These are phyloP conservation scores for Palaemon carinicauda DNA, from an alignment of 1,140 invertebrate genomes.

Conservation along the genomic window DNA sequence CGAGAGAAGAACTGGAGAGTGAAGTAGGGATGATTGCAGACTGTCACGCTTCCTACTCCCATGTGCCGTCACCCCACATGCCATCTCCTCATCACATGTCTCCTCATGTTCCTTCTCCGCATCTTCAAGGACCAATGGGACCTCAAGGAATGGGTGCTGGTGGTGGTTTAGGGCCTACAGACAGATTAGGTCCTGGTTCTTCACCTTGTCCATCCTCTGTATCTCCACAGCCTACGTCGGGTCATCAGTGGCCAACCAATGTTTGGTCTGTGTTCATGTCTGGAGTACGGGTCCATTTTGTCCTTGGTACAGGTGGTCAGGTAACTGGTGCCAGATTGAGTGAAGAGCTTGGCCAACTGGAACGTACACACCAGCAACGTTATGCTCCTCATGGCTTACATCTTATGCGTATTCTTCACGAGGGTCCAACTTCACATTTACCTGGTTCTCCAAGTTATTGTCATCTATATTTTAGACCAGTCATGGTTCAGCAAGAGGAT, in stretches of 20 bases:
- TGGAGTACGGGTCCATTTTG: conserved; percentile 61
- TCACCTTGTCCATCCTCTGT: conserved; percentile 45
- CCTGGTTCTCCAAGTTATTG: conserved; percentile 28
- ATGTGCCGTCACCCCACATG: conserved; percentile 47
- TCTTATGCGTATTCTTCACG: conserved; percentile 40
- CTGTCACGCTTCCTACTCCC: conserved; percentile 42
- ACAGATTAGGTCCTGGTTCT: conserved; percentile 34
- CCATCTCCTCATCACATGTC: conserved; percentile 28
- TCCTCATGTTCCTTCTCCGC: conserved; percentile 60
- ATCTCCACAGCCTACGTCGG: conserved; percentile 38
- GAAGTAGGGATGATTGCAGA: conserved; percentile 35
- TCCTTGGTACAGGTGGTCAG: conserved; percentile 52
- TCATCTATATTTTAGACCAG: conserved; percentile 55
- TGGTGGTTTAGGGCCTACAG: conserved; percentile 8
- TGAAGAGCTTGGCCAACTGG: conserved; percentile 58
- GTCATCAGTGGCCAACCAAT: conserved; percentile 55
- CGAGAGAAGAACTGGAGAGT: conserved; percentile 58
- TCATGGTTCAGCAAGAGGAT: conserved; percentile 52
- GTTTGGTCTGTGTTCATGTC: conserved; percentile 62
- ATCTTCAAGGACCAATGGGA: conserved; percentile 40
- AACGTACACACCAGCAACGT: conserved; percentile 60
- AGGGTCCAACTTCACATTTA: conserved; percentile 22
- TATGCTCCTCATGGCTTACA: conserved; percentile 58
- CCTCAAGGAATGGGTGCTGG: conserved; percentile 28
- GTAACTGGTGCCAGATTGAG: conserved; percentile 53